Percentiles rank a stretch among this genome's conserved stretches.
Evolutionary conservation across 2,797 vertebrate species (phyloP).

Genomic region (Vultur gryphus): DNA sequence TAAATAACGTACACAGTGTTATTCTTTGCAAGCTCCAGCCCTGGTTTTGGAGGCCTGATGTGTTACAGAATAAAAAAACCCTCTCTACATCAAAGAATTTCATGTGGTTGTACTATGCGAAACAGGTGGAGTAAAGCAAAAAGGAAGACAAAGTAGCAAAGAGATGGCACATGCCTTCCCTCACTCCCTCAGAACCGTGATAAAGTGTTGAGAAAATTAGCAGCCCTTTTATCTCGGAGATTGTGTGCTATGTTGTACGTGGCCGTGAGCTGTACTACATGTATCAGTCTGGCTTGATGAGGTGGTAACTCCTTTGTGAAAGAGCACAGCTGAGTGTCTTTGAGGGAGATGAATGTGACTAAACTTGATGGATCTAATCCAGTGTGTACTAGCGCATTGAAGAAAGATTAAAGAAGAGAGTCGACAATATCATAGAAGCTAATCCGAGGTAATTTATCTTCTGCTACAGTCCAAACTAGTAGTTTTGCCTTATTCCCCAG

Average conservation of each 20-base stretch:
- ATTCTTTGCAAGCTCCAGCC: background rate
- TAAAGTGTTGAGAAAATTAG: background rate
- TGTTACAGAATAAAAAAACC: background rate
- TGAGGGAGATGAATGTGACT: background rate
- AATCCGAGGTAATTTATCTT: background rate
- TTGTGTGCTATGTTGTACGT: background rate
- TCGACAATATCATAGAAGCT: background rate
- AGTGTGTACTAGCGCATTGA: background rate
- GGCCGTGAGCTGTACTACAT: background rate
- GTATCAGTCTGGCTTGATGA: background rate
- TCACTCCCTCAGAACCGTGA: background rate
- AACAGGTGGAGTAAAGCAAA: background rate
- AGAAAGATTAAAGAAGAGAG: background rate
- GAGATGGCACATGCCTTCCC: background rate
- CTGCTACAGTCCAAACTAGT: background rate
- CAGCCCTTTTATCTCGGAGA: background rate
- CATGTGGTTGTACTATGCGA: background rate
- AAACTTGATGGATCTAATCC: background rate
- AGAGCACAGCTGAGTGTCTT: background rate
- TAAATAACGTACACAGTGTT: background rate
- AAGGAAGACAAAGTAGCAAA: background rate
- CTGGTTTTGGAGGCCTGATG: background rate
- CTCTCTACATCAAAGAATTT: background rate
- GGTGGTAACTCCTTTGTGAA: background rate
- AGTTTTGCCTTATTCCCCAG: background rate